Evolutionary conservation across 2,113 vertebrate species (phyloP).

Genomic region (Strigops habroptila): DNA sequence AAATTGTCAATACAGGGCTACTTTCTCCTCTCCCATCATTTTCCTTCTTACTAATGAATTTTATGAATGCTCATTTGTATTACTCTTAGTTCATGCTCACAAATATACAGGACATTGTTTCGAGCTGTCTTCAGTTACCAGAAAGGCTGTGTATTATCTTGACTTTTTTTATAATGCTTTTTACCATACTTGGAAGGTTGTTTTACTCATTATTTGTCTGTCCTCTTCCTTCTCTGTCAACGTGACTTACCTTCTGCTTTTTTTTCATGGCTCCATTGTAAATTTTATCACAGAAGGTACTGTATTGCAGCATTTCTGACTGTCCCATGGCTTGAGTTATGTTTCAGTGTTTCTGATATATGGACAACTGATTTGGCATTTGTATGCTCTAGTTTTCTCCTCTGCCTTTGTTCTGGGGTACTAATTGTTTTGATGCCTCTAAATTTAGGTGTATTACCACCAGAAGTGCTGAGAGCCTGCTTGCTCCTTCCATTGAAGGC

Average conservation of each 20-base stretch:
- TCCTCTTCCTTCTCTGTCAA: not conserved
- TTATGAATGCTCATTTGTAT: not conserved
- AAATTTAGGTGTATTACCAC: not conserved
- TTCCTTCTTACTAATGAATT: not conserved
- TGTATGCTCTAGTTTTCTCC: not conserved
- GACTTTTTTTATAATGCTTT: not conserved
- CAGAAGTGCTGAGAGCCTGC: not conserved
- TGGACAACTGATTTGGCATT: not conserved
- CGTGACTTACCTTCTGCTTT: not conserved
- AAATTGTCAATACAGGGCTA: not conserved
- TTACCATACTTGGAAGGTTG: not conserved
- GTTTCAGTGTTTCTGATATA: not conserved
- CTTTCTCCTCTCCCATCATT: not conserved
- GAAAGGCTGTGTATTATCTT: not conserved
- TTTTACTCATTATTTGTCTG: not conserved
- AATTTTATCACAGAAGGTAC: not conserved
- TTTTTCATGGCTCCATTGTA: not conserved
- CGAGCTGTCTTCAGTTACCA: not conserved
- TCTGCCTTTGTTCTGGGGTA: not conserved
- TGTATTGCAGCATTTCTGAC: not conserved
- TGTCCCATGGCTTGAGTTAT: not conserved
- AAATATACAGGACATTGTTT: not conserved
- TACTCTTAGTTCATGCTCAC: not conserved
- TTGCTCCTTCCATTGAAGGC: rapidly evolving
- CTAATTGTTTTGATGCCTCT: not conserved